phyloP scores from a whole-genome alignment of 2,797 vertebrate genomes.

The Manis javanica region DNA sequence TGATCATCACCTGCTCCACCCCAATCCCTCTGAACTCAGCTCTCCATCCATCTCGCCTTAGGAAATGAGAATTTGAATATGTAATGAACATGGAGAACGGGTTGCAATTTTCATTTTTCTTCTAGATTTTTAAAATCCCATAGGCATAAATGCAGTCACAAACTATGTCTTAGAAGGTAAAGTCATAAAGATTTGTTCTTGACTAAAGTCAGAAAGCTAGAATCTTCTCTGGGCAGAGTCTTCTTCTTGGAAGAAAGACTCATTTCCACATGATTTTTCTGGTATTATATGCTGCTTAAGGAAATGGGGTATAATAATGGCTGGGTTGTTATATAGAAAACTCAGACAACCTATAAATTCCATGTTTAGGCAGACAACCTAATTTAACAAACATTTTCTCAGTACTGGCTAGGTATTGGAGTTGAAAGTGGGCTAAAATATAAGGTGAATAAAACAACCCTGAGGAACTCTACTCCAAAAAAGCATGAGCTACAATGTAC shows the following conservation, averaged over 20 bases:
- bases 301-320: neutral
- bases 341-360: neutral
- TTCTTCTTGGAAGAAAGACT: neutral
- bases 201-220: neutral
- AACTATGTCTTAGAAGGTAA: neutral
- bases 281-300: neutral
- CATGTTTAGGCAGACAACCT: neutral
- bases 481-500: neutral
- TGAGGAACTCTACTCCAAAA: neutral
- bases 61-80: neutral
- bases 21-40: neutral
- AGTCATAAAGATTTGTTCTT: constrained; percentile 1
- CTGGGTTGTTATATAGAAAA: neutral
- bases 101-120: constrained; percentile 1
- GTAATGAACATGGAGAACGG: neutral
- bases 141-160: constrained; percentile 6
- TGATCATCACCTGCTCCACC: neutral
- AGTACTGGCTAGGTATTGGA: neutral
- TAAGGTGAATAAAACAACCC: neutral
- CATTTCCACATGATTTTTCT: neutral
- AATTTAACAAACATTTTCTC: constrained; percentile 15
- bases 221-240: neutral
- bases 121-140: neutral
- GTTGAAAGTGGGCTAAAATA: neutral
- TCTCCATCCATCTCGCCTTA: neutral